phyloP scores from a whole-genome alignment of 2,113 vertebrate genomes.

The Scytalopus superciliaris region DNA sequence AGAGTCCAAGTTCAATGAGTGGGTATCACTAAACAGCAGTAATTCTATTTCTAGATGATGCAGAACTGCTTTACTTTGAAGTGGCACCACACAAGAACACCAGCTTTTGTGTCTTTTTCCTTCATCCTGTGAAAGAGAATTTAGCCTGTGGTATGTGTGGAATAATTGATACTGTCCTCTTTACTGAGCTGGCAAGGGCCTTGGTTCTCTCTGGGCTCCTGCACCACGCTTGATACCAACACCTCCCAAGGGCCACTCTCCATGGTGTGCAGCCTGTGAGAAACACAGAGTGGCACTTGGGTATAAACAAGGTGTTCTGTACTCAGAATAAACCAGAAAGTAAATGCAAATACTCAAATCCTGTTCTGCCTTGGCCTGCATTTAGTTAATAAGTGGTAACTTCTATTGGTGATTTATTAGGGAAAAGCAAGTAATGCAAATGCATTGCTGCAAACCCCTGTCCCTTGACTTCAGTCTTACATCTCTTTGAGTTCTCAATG shows the following conservation, averaged over 20 bases:
- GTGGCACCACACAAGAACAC: slow-evolving; percentile 73
- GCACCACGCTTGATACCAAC: not conserved
- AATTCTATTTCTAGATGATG: slow-evolving; percentile 54
- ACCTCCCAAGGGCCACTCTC: not conserved
- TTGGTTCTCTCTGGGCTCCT: not conserved
- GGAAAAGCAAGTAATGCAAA: not conserved
- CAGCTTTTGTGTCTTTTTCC: slow-evolving; percentile 82
- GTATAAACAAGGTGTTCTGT: not conserved
- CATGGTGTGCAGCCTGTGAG: not conserved
- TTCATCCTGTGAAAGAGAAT: slow-evolving; percentile 59
- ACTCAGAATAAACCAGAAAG: not conserved
- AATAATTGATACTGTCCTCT: not conserved
- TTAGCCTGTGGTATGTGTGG: slow-evolving; percentile 80
- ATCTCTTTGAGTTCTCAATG: not conserved
- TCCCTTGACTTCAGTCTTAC: not conserved
- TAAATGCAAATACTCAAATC: not conserved
- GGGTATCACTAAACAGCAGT: not conserved
- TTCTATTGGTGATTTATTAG: not conserved
- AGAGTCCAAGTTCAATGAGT: not conserved
- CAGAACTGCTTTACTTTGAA: slow-evolving; percentile 77
- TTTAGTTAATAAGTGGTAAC: not conserved
- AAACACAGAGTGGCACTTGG: not conserved
- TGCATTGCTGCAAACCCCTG: not conserved
- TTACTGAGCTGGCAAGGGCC: not conserved
- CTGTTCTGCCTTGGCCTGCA: not conserved